Conservation (phyloP, 2,888 invertebrate genomes). For the Polymixis lichenea region DNA sequence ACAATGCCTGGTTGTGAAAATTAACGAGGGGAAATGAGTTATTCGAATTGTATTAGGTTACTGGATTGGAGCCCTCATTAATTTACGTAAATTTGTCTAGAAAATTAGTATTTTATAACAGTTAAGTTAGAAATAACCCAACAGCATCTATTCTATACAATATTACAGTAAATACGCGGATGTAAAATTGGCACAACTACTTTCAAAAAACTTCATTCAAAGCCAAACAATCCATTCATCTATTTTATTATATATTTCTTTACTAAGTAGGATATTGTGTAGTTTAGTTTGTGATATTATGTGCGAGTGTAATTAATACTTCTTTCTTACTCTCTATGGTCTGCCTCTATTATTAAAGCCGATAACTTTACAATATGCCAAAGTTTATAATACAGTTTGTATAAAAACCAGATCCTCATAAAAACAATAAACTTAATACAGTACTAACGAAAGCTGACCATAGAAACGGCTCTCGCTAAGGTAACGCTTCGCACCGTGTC, state of each 20-base stretch:
- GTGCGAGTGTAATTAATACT: too few relatives aligned
- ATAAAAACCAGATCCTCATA: background rate
- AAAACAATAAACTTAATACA: conserved; percentile 10
- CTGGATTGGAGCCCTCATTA: background rate
- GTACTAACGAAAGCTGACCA: background rate
- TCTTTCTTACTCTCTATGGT: background rate
- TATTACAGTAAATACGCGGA: background rate
- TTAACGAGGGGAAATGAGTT: conserved; percentile 36
- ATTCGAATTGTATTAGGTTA: conserved; percentile 14
- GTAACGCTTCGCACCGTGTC: conserved; percentile 17
- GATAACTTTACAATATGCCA: background rate
- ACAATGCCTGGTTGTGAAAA: conserved; percentile 23
- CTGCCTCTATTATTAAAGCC: background rate
- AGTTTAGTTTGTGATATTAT: too few relatives aligned
- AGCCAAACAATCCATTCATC: background rate
- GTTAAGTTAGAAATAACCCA: background rate
- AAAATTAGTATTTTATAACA: background rate
- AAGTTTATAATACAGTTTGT: background rate
- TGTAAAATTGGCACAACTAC: background rate
- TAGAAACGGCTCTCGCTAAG: conserved; percentile 12
- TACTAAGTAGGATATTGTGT: too few relatives aligned
- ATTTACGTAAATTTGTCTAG: conserved; percentile 1
- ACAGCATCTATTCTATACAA: background rate
- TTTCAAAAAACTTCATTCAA: background rate
- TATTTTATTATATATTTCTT: too few relatives aligned